These are phyloP conservation scores for Suncus etruscus DNA, from an alignment of 2,113 vertebrate genomes.

Conservation along the genomic window DNA sequence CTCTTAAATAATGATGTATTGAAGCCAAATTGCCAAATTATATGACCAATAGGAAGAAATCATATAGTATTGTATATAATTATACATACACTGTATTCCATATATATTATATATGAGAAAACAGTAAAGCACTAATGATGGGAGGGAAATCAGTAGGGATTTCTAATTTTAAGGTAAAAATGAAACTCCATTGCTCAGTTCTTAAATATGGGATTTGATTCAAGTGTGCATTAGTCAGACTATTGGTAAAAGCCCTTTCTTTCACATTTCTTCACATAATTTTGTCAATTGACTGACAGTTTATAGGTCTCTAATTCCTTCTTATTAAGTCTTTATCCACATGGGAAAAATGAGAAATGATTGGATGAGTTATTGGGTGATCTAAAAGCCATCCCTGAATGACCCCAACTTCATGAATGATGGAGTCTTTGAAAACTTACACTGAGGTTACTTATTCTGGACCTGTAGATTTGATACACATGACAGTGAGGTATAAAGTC, in stretches of 20 bases:
- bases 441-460: not conserved
- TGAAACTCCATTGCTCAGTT: not conserved
- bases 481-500: not conserved
- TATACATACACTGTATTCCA: too few species aligned
- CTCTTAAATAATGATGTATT: not conserved
- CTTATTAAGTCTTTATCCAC: not conserved
- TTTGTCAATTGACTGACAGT: not conserved
- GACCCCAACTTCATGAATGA: not conserved
- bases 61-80: not conserved
- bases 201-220: not conserved
- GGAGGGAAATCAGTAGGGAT: not conserved
- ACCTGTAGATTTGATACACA: not conserved
- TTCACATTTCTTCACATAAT: not conserved
- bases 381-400: not conserved
- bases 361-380: not conserved
- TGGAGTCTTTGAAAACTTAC: not conserved
- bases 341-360: not conserved
- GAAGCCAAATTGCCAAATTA: not conserved
- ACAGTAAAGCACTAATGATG: not conserved
- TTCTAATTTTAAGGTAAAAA: not conserved
- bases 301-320: not conserved
- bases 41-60: not conserved
- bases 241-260: not conserved
- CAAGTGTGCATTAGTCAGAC: not conserved
- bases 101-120: not conserved